A percentile compares a stretch with the other conserved stretches of the same genome.
Evolutionary conservation across 2,113 vertebrate species (phyloP).

Genomic region (Anguilla japonica): DNA sequence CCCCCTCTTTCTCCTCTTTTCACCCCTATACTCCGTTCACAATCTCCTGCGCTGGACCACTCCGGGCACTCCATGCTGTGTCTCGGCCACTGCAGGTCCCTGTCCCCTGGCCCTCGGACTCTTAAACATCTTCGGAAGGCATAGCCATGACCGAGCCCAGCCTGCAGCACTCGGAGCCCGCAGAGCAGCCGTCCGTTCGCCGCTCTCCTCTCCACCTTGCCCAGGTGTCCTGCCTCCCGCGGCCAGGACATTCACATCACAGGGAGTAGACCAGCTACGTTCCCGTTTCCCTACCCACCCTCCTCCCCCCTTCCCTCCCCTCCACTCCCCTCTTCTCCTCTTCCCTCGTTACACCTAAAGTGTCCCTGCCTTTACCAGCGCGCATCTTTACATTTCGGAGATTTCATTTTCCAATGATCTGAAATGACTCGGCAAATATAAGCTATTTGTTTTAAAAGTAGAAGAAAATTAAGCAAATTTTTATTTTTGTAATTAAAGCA

Average conservation of each 20-base stretch:
- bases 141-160: slow-evolving; percentile 23
- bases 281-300: slow-evolving; percentile 42
- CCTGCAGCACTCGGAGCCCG: slow-evolving; percentile 16
- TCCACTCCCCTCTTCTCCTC: not conserved
- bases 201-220: not conserved
- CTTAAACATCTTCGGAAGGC: not conserved
- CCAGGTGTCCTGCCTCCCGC: slow-evolving; percentile 16
- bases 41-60: slow-evolving; percentile 2
- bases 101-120: slow-evolving; percentile 1
- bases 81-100: not conserved
- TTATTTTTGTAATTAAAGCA: not conserved
- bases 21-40: not conserved
- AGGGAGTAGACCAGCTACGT: slow-evolving; percentile 15
- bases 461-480: not conserved
- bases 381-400: not conserved
- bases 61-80: not conserved
- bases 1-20: not conserved
- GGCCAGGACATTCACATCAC: slow-evolving; percentile 5
- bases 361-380: not conserved
- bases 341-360: not conserved
- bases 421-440: not conserved
- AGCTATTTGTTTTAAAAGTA: not conserved
- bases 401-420: not conserved
- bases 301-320: slow-evolving; percentile 20
- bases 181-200: slow-evolving; percentile 26